Conservation (phyloP, 1,140 invertebrate species). For the Camponotus floridanus region DNA sequence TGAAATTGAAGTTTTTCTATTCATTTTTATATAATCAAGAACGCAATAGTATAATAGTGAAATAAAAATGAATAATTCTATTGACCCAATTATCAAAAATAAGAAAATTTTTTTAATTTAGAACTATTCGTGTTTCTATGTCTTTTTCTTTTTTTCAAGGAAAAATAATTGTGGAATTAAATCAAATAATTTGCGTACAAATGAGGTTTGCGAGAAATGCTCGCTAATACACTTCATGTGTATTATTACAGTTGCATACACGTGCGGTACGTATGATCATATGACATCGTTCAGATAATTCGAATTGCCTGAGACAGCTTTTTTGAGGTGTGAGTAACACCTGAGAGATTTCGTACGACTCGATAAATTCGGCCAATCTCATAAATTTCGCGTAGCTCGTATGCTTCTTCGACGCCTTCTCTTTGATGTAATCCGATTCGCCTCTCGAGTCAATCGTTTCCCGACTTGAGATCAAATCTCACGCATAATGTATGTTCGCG, state of each 20-base stretch:
- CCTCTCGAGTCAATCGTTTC: background rate
- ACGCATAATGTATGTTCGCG: background rate
- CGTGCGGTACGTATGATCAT: background rate
- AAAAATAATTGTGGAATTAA: background rate
- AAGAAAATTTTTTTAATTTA: background rate
- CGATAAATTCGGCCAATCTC: background rate
- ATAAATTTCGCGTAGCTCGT: background rate
- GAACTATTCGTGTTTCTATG: no score
- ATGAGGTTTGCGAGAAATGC: background rate
- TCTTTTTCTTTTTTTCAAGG: background rate
- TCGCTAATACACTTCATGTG: background rate
- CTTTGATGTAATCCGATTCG: background rate
- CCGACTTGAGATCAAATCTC: background rate
- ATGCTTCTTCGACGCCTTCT: background rate
- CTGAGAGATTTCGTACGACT: background rate
- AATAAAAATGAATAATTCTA: background rate
- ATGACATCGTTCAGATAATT: constrained; percentile 17
- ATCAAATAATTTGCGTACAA: background rate
- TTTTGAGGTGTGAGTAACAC: constrained; percentile 1
- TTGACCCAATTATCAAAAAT: background rate
- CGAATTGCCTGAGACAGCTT: no score
- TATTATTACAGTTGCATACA: constrained; percentile 22
- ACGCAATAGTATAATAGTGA: no score
- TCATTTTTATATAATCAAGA: no score
- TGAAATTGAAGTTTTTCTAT: background rate